Percentiles rank a stretch among this genome's conserved stretches.
Conservation (phyloP, 1,140 invertebrate species). For the Drosophila pachea region DNA sequence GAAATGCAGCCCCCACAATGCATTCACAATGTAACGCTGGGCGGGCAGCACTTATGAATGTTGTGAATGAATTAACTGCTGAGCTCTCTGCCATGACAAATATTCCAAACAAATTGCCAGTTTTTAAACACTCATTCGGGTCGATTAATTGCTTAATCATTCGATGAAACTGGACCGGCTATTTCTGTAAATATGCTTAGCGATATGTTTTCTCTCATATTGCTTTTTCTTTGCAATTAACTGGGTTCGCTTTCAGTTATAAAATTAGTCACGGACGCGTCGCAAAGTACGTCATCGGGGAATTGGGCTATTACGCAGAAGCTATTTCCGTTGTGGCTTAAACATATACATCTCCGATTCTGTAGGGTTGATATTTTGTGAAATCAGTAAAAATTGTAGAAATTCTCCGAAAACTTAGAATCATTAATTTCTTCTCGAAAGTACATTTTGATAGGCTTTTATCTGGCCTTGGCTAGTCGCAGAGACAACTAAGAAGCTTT, state of each 20-base stretch:
- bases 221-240: neutral
- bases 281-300: too few relatives aligned
- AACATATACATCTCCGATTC: too few relatives aligned
- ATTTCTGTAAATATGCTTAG: neutral
- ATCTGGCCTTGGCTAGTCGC: too few relatives aligned
- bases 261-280: too few relatives aligned
- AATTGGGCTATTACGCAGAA: too few relatives aligned
- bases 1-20: slow-evolving; percentile 22
- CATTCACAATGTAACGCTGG: slow-evolving; percentile 3
- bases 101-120: slow-evolving; percentile 23
- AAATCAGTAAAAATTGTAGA: too few relatives aligned
- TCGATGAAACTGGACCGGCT: neutral
- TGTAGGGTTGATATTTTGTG: too few relatives aligned
- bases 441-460: too few relatives aligned
- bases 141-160: slow-evolving; percentile 17
- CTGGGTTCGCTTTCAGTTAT: too few relatives aligned
- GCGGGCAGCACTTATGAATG: slow-evolving; percentile 6
- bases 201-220: neutral
- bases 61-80: slow-evolving; percentile 37
- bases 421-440: too few relatives aligned
- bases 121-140: slow-evolving; percentile 25
- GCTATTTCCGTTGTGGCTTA: too few relatives aligned
- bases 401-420: too few relatives aligned
- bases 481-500: neutral
- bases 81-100: slow-evolving; percentile 9